Conservation (phyloP, 2,797 vertebrate species). For the Saxicola maurus region DNA sequence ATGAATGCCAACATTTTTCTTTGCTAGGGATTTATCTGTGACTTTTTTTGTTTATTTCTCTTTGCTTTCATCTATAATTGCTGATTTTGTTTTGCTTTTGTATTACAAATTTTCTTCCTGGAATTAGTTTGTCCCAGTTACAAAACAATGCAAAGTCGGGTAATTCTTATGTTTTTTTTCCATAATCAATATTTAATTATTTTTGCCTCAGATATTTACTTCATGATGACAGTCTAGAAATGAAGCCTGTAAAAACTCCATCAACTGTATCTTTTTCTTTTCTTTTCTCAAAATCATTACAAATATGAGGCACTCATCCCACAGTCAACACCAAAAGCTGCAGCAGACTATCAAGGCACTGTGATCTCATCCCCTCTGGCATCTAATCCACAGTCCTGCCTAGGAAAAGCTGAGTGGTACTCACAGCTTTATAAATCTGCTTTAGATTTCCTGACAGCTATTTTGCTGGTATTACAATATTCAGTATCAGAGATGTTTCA, state of each 20-base stretch:
- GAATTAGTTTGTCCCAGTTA: not conserved
- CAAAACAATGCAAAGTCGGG: not conserved
- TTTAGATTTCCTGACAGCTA: not conserved
- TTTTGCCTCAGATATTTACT: not conserved
- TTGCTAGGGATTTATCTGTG: not conserved
- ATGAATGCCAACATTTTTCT: not conserved
- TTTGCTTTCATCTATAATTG: not conserved
- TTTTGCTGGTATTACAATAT: not conserved
- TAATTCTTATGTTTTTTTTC: not conserved
- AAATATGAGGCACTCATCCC: not conserved
- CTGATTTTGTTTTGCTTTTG: not conserved
- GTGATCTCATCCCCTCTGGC: not conserved
- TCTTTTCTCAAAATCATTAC: not conserved
- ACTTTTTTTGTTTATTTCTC: not conserved
- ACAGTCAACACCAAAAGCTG: not conserved
- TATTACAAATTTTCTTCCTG: not conserved
- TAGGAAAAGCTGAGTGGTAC: not conserved
- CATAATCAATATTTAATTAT: not conserved
- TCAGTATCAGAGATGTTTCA: not conserved
- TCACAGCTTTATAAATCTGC: not conserved
- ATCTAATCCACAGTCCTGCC: not conserved
- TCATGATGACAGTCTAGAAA: not conserved
- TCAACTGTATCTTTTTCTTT: rapidly evolving
- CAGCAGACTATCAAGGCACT: not conserved
- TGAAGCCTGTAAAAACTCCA: not conserved